These are phyloP conservation scores for Eutolmus rufibarbis DNA, from an alignment of 2,888 invertebrate genomes.

Conservation along the genomic window DNA sequence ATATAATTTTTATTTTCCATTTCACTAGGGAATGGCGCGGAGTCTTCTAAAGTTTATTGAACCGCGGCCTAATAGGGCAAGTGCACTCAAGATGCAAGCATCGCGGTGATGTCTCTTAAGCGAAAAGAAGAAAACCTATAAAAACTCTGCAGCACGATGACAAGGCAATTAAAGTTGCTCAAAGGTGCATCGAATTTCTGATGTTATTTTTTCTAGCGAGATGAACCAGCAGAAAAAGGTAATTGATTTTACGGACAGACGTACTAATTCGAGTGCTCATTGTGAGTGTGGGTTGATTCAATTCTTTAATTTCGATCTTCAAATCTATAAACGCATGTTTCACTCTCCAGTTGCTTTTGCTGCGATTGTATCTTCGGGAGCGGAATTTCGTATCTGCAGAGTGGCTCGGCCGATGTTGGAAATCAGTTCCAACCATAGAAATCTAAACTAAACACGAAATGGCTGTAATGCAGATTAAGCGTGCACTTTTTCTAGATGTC, in stretches of 20 bases:
- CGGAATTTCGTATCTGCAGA: neutral
- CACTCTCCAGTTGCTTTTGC: neutral
- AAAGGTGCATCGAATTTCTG: neutral
- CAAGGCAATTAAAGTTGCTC: neutral
- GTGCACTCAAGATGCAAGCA: neutral
- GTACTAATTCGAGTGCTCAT: neutral
- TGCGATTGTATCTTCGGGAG: neutral
- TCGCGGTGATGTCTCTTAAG: neutral
- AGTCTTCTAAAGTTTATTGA: neutral
- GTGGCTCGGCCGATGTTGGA: neutral
- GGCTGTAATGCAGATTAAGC: too few relatives aligned
- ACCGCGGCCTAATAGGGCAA: neutral
- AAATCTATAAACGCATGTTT: neutral
- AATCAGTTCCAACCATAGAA: too few relatives aligned
- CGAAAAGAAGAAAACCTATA: neutral
- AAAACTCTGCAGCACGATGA: neutral
- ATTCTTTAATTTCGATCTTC: neutral
- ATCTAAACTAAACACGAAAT: too few relatives aligned
- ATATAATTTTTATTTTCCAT: neutral
- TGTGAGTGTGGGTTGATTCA: neutral
- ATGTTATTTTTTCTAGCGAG: neutral
- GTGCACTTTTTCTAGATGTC: too few relatives aligned
- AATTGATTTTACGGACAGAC: neutral
- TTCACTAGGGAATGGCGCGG: neutral
- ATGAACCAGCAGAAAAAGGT: neutral